phyloP scores from a whole-genome alignment of 1,140 invertebrate species.

The Gerris buenoi region DNA sequence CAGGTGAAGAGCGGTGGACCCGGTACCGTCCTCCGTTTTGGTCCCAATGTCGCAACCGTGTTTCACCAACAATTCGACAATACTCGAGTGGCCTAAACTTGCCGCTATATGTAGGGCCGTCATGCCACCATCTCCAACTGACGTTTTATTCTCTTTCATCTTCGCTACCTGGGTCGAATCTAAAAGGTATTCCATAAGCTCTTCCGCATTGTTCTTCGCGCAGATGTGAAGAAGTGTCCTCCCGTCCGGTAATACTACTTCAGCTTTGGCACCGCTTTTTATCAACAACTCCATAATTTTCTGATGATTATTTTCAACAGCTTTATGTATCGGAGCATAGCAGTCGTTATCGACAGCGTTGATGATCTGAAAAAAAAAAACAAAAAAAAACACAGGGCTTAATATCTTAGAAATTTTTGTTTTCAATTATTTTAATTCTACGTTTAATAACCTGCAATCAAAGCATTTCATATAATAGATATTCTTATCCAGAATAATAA shows the following conservation, averaged over 20 bases:
- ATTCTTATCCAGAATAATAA: too few species aligned
- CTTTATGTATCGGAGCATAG: constrained; percentile 38
- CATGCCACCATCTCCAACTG: constrained; percentile 28
- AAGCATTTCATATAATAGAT: too few species aligned
- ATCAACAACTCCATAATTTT: constrained; percentile 34
- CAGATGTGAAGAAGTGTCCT: constrained; percentile 27
- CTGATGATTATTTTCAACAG: constrained; percentile 31
- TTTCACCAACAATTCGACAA: constrained; percentile 43
- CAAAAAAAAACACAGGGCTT: too few species aligned
- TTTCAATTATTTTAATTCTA: too few species aligned
- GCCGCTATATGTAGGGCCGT: constrained; percentile 54
- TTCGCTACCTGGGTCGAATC: constrained; percentile 22
- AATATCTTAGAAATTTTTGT: too few species aligned
- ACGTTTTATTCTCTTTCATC: constrained; percentile 26
- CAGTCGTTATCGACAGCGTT: constrained; percentile 28
- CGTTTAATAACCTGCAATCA: too few species aligned
- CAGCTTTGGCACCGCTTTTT: constrained; percentile 31
- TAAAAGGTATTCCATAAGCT: constrained; percentile 31
- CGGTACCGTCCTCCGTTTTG: constrained; percentile 23
- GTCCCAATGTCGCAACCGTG: constrained; percentile 33
- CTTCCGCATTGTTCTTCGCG: constrained; percentile 28
- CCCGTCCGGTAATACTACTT: constrained; percentile 26
- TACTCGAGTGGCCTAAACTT: constrained; percentile 42
- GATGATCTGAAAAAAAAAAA: constrained; percentile 22
- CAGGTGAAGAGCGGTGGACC: constrained; percentile 41